phyloP scores from a whole-genome alignment of 2,797 vertebrate genomes.

The Oceanodroma leucorhoa region DNA sequence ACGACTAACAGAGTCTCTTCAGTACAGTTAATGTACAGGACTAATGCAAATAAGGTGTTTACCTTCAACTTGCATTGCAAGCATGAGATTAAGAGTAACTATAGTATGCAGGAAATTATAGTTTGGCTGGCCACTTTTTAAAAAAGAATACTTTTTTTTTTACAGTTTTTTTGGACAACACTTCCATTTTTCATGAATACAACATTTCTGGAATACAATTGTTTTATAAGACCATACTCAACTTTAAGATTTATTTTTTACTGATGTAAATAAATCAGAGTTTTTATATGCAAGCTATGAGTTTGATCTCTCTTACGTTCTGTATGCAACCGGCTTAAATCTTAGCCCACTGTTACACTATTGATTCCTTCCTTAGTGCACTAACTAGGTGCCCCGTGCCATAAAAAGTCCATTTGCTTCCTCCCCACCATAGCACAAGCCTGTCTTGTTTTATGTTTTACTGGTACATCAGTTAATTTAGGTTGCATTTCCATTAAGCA shows the following conservation, averaged over 20 bases:
- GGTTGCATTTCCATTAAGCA: background rate
- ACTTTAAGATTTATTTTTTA: constrained; percentile 16
- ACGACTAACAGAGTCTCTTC: background rate
- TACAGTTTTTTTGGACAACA: background rate
- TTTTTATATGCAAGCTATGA: background rate
- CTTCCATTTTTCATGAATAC: background rate
- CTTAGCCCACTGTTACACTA: background rate
- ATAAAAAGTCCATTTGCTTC: background rate
- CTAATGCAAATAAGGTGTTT: background rate
- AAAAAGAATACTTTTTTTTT: background rate
- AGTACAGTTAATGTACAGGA: background rate
- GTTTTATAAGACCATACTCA: constrained; percentile 8
- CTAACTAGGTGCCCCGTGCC: background rate
- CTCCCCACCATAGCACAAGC: background rate
- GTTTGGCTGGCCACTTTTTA: background rate
- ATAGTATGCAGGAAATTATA: background rate
- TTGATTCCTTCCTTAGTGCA: background rate
- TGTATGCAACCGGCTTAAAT: background rate
- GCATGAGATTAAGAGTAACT: background rate
- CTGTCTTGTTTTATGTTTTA: background rate
- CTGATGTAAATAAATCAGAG: constrained; percentile 42
- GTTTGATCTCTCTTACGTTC: background rate
- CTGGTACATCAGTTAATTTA: background rate
- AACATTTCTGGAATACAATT: background rate
- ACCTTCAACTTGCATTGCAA: background rate